A percentile compares a stretch with the other conserved stretches of the same genome.
Conservation (phyloP, 2,113 vertebrate genomes). For the Hippoglossus stenolepis region DNA sequence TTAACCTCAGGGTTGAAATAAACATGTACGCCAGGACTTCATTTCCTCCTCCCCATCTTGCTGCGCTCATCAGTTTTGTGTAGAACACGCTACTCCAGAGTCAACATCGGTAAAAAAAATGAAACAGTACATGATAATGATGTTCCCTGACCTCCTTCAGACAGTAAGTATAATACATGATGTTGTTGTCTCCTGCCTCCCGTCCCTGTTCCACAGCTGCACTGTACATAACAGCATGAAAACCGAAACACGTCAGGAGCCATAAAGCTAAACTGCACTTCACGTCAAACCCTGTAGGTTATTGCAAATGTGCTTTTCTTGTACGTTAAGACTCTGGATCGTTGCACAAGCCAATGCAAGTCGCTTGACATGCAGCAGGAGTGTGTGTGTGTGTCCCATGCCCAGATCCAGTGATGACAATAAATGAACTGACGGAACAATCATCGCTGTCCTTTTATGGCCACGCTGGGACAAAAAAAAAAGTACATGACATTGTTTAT, state of each 20-base stretch:
- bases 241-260: neutral
- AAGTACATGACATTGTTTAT: conserved; percentile 63
- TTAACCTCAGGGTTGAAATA: conserved; percentile 74
- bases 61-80: conserved; percentile 78
- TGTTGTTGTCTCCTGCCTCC: conserved; percentile 45
- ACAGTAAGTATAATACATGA: conserved; percentile 52
- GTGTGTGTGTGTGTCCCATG: neutral
- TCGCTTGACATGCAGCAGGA: neutral
- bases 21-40: conserved; percentile 68
- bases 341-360: neutral
- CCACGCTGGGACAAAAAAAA: conserved; percentile 44
- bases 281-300: conserved; percentile 5
- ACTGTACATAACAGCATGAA: neutral
- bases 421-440: conserved; percentile 53
- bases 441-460: conserved; percentile 52
- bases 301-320: conserved; percentile 10
- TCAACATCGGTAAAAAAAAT: conserved; percentile 63
- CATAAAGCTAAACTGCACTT: neutral
- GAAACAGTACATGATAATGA: conserved; percentile 65
- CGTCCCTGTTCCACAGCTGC: conserved; percentile 1
- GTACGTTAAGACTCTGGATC: neutral
- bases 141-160: conserved; percentile 73
- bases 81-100: conserved; percentile 64
- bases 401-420: conserved; percentile 41
- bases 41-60: conserved; percentile 72